Base-by-base conservation (phyloP, 2,113 vertebrate species). In the Corythaeola cristata region DNA sequence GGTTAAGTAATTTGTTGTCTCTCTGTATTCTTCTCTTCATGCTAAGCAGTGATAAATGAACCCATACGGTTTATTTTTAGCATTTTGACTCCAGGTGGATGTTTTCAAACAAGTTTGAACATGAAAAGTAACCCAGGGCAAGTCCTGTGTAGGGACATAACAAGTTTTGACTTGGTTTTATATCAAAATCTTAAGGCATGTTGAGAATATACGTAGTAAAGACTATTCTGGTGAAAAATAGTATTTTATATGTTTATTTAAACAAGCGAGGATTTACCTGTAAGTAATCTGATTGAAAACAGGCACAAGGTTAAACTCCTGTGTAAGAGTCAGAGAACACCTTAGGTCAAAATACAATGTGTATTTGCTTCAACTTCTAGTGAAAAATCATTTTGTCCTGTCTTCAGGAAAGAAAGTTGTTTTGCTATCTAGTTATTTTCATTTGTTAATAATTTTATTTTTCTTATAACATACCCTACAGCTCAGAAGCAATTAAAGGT, bases 401-500 rank as follows among this genome's bases (percentile, higher is more conserved):
- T 22, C 21, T 64, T 74, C 14, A 33, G 5, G 35, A 2, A 8
- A 27, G 64, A 11, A 15, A 8, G 2, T 0, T 7, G 23, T 56
- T 45, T 56, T 59, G 12, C 15, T 15, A 0, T 35, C 1, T 30
- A 19, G 7, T 33, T 47, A 5, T 50, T 92, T 45, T 82, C 18
- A 14, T 64, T 41, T 19, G 5, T 5, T 20, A 44, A 8, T 75
- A 4, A 41, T 20, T 47, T 19, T 27, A 0, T 23, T n/a, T 89
- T 85, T 10, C 39, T 37, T 28, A 24, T 52, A 21, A n/a, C 91
- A 5, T 68, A 2, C 44, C 26, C 96, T 98, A n/a, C 95, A 99
- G 99, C 81, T 99, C 99, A 15, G 99, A 99, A 96, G 99, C 99
- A 28, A 98, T 99, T 91, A 99, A 99, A 95, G 99, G 99, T 8